Conservation (phyloP, 2,888 invertebrate species). For the Balanococcus diminutus region DNA sequence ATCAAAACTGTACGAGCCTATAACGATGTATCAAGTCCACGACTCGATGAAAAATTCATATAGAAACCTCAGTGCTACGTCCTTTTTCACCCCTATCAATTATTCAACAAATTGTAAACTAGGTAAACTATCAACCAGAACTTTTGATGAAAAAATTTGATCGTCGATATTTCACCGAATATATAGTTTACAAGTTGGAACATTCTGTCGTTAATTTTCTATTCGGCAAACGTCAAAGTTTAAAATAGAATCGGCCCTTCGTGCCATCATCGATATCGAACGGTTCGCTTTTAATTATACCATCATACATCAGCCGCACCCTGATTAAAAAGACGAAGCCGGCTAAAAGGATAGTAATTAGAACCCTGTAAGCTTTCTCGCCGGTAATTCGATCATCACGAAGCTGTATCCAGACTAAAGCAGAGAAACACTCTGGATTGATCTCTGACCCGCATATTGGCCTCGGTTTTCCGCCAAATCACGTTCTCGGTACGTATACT, state of each 20-base stretch:
- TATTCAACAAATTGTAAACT: neutral
- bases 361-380: neutral
- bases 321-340: neutral
- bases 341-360: neutral
- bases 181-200: neutral
- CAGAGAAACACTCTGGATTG: neutral
- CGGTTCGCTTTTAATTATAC: neutral
- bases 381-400: neutral
- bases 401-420: neutral
- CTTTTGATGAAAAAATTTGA: neutral
- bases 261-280: neutral
- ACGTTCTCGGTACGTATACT: neutral
- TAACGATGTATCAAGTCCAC: neutral
- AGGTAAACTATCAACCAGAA: neutral
- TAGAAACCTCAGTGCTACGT: neutral
- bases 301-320: neutral
- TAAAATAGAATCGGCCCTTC: neutral
- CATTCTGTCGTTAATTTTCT: neutral
- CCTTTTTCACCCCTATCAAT: neutral
- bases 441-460: neutral
- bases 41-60: neutral
- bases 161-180: neutral
- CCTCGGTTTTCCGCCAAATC: neutral
- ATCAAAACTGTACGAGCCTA: too few relatives aligned
- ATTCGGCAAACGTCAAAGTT: slow-evolving; percentile 1